These are phyloP conservation scores for Eurois occulta DNA, from an alignment of 2,888 invertebrate genomes.

Conservation along the genomic window DNA sequence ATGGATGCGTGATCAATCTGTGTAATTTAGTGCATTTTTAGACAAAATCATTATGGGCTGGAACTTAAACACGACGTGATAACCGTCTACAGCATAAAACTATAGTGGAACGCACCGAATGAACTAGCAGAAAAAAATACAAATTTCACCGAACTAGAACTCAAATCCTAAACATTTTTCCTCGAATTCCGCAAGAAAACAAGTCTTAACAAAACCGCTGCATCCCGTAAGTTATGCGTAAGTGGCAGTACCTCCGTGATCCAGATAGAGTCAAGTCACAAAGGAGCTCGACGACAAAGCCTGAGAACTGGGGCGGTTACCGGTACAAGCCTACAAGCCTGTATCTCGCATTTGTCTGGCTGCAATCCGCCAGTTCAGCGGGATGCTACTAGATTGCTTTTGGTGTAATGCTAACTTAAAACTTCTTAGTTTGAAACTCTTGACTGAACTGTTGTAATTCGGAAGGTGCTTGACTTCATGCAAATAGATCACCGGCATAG, in stretches of 20 bases:
- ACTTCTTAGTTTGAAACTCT: constrained; percentile 14
- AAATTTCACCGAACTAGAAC: not conserved
- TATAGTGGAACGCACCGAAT: not conserved
- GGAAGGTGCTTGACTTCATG: not conserved
- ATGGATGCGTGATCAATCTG: not conserved
- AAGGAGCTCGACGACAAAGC: constrained; percentile 76
- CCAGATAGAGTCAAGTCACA: constrained; percentile 78
- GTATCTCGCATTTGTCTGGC: constrained; percentile 66
- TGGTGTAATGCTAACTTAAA: constrained; percentile 17
- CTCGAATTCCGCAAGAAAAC: constrained; percentile 37
- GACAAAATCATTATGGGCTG: too few relatives aligned
- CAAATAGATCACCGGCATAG: not conserved
- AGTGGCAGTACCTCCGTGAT: constrained; percentile 72
- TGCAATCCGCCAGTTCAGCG: constrained; percentile 57
- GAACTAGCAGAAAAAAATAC: not conserved
- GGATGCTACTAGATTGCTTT: constrained; percentile 59
- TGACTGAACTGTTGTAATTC: constrained; percentile 11
- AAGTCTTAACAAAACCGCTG: constrained; percentile 35
- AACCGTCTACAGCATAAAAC: too few relatives aligned
- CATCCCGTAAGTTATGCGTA: constrained; percentile 58
- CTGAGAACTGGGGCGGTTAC: constrained; percentile 82
- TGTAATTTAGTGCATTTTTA: not conserved
- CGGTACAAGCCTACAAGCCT: constrained; percentile 74
- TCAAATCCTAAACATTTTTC: not conserved
- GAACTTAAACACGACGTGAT: not conserved